Conservation (phyloP, 1,140 invertebrate species). For the Muscidifurax raptorellus region DNA sequence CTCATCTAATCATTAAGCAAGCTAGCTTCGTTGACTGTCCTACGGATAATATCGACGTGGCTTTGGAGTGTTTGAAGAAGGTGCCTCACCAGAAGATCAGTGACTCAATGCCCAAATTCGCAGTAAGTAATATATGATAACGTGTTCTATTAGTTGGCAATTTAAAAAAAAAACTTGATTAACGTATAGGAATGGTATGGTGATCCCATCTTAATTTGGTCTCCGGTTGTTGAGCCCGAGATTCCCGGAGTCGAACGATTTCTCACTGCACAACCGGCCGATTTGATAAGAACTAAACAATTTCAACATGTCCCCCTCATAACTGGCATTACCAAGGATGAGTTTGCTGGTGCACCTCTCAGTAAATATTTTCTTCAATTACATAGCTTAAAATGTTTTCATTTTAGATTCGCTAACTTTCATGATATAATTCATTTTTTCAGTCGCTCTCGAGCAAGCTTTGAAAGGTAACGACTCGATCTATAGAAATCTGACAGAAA, state of each 20-base stretch:
- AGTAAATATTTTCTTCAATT: slow-evolving; percentile 56
- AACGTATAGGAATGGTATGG: slow-evolving; percentile 76
- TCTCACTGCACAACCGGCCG: slow-evolving; percentile 75
- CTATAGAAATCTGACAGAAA: neutral
- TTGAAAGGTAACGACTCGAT: slow-evolving; percentile 19
- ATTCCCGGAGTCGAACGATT: slow-evolving; percentile 79
- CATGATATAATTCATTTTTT: neutral
- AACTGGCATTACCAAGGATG: slow-evolving; percentile 12
- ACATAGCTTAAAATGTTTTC: slow-evolving; percentile 35
- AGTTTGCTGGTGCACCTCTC: neutral
- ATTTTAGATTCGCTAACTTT: neutral
- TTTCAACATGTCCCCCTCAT: neutral
- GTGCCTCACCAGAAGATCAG: slow-evolving; percentile 55
- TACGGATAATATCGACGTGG: slow-evolving; percentile 73
- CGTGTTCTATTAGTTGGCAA: too few relatives aligned
- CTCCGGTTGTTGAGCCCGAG: slow-evolving; percentile 80
- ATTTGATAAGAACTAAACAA: slow-evolving; percentile 38
- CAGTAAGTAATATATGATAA: slow-evolving; percentile 44
- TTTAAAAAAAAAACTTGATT: too few relatives aligned
- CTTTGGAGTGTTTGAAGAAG: slow-evolving; percentile 80
- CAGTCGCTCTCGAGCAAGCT: neutral
- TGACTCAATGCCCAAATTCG: slow-evolving; percentile 35
- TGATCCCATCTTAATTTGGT: slow-evolving; percentile 79
- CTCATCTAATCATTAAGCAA: slow-evolving; percentile 79
- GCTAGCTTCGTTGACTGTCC: slow-evolving; percentile 81